Percentiles rank a stretch among this genome's conserved stretches.
Conservation (phyloP, 2,888 invertebrate genomes). For the Phyllotreta striolata region DNA sequence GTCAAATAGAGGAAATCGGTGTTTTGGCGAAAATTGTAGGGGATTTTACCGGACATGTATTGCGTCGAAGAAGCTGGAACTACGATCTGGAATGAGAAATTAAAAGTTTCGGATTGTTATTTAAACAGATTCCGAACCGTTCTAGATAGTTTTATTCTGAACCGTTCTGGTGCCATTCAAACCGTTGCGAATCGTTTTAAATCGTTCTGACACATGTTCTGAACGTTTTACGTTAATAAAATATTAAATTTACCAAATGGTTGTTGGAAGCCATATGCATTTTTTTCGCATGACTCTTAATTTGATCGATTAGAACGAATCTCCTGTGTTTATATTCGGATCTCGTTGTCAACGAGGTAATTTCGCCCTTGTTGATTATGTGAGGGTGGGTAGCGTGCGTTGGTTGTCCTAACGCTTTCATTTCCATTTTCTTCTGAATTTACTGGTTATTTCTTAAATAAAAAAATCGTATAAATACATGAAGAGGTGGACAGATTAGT, state of each 20-base stretch:
- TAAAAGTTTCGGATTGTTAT: slow-evolving; percentile 1
- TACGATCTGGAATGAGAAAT: slow-evolving; percentile 66
- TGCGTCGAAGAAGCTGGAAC: slow-evolving; percentile 85
- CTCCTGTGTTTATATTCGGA: slow-evolving; percentile 77
- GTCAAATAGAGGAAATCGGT: slow-evolving; percentile 89
- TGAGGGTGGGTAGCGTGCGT: slow-evolving; percentile 84
- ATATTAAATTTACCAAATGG: slow-evolving; percentile 64
- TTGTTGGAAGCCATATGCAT: slow-evolving; percentile 40
- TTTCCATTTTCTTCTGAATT: neutral
- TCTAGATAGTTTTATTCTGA: neutral
- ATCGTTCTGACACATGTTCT: neutral
- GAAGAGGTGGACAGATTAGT: no score
- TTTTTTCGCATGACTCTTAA: slow-evolving; percentile 58
- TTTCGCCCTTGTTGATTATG: slow-evolving; percentile 70
- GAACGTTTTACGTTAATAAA: no score
- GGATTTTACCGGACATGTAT: slow-evolving; percentile 94
- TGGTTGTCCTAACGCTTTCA: slow-evolving; percentile 72
- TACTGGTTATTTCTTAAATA: no score
- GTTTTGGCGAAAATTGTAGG: slow-evolving; percentile 94
- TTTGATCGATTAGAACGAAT: slow-evolving; percentile 67
- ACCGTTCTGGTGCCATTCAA: neutral
- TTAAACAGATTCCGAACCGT: no score
- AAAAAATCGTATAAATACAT: no score
- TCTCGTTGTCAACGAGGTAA: slow-evolving; percentile 75
- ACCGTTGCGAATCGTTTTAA: neutral